phyloP scores from a whole-genome alignment of 2,888 invertebrate species.

The Ypsolopha scabrella region DNA sequence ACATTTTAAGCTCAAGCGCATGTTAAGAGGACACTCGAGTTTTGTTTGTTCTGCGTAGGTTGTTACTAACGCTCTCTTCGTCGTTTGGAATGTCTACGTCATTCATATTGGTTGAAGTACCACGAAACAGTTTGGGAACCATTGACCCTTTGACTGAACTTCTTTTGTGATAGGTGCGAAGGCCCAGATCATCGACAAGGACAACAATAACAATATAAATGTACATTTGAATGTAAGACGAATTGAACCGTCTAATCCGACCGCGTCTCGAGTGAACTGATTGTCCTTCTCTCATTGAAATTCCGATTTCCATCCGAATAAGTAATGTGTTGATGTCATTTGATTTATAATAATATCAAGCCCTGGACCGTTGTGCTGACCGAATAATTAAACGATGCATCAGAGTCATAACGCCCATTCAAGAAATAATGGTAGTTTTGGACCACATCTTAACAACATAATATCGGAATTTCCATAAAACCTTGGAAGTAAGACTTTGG shows the following conservation, averaged over 20 bases:
- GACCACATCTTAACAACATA: slow-evolving; percentile 39
- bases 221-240: slow-evolving; percentile 42
- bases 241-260: slow-evolving; percentile 51
- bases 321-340: slow-evolving; percentile 38
- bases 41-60: background rate
- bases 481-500: background rate
- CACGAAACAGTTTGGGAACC: background rate
- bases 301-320: slow-evolving; percentile 31
- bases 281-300: slow-evolving; percentile 32
- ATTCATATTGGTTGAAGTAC: background rate
- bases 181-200: slow-evolving; percentile 19
- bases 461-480: slow-evolving; percentile 10
- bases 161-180: slow-evolving; percentile 9
- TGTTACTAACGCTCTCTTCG: background rate
- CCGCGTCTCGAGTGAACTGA: slow-evolving; percentile 43
- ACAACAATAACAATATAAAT: slow-evolving; percentile 24
- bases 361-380: slow-evolving; percentile 21
- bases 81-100: background rate
- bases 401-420: slow-evolving; percentile 34
- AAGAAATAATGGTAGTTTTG: slow-evolving; percentile 19
- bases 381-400: slow-evolving; percentile 29
- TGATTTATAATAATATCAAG: slow-evolving; percentile 34
- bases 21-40: background rate
- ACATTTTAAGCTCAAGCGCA: background rate
- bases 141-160: background rate